Evolutionary conservation across 2,888 invertebrate species (phyloP).

Genomic region (Apantesis nais): DNA sequence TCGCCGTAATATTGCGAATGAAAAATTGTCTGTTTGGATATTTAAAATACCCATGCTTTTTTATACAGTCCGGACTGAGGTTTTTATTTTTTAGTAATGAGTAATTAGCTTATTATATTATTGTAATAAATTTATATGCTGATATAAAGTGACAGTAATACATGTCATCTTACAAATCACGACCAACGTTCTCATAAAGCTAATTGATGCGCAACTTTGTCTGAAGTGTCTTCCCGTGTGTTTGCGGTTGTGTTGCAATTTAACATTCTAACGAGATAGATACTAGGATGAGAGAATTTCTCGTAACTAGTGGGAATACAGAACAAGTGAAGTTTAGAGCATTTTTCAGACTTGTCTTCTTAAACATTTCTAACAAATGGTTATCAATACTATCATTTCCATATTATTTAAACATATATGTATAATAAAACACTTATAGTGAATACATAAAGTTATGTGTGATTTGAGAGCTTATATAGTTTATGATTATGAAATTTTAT

Average conservation of each 20-base stretch:
- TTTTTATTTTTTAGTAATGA: no score
- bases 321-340: not conserved
- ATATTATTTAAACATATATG: not conserved
- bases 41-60: no score
- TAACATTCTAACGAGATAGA: slow-evolving; percentile 9
- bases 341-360: slow-evolving; percentile 4
- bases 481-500: no score
- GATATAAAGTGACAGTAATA: not conserved
- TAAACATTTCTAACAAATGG: not conserved
- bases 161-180: not conserved
- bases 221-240: slow-evolving; percentile 10
- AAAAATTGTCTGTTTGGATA: no score
- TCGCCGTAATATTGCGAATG: no score
- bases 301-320: slow-evolving; percentile 8
- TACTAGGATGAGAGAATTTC: not conserved
- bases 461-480: no score
- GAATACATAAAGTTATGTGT: no score
- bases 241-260: slow-evolving; percentile 6
- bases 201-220: slow-evolving; percentile 4
- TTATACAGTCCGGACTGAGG: no score
- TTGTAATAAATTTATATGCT: not conserved
- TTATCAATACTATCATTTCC: not conserved
- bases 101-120: not conserved
- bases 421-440: not conserved
- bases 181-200: slow-evolving; percentile 3